These are phyloP conservation scores for Xyrauchen texanus DNA, from an alignment of 2,113 vertebrate genomes.

Conservation along the genomic window DNA sequence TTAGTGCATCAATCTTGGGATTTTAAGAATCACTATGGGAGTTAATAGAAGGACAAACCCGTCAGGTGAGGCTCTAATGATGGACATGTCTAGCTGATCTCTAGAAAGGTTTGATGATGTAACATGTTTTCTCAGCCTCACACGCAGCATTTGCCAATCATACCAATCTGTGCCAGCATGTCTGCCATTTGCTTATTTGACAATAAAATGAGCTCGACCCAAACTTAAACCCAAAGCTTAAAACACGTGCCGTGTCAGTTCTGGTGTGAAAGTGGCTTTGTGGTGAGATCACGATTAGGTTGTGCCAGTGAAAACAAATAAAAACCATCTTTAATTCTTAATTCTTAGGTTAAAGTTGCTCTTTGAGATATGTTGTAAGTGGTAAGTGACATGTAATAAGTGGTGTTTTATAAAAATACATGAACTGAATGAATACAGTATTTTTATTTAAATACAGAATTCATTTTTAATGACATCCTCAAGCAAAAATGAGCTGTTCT, in stretches of 20 bases:
- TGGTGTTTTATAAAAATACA: too few relatives aligned
- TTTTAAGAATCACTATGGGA: too few relatives aligned
- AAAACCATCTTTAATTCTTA: not conserved
- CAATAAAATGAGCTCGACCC: constrained; percentile 5
- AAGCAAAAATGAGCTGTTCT: too few relatives aligned
- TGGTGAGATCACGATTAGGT: not conserved
- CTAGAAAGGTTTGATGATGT: not conserved
- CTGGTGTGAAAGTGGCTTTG: constrained; percentile 12
- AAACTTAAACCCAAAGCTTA: not conserved
- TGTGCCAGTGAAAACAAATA: not conserved
- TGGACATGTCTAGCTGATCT: not conserved
- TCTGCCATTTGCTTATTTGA: not conserved
- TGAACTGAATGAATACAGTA: too few relatives aligned
- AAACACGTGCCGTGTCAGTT: not conserved
- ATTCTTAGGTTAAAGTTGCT: too few relatives aligned
- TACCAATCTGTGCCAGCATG: not conserved
- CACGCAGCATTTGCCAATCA: constrained; percentile 5
- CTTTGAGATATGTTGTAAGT: too few relatives aligned
- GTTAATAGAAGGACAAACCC: too few relatives aligned
- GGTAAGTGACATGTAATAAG: too few relatives aligned
- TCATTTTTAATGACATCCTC: too few relatives aligned
- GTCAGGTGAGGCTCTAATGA: constrained; percentile 1
- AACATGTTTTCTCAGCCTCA: constrained; percentile 24
- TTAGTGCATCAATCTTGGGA: too few relatives aligned
- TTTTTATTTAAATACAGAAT: too few relatives aligned